These are phyloP conservation scores for Microcebus jonahi DNA, from an alignment of 2,113 vertebrate genomes.

Conservation along the genomic window DNA sequence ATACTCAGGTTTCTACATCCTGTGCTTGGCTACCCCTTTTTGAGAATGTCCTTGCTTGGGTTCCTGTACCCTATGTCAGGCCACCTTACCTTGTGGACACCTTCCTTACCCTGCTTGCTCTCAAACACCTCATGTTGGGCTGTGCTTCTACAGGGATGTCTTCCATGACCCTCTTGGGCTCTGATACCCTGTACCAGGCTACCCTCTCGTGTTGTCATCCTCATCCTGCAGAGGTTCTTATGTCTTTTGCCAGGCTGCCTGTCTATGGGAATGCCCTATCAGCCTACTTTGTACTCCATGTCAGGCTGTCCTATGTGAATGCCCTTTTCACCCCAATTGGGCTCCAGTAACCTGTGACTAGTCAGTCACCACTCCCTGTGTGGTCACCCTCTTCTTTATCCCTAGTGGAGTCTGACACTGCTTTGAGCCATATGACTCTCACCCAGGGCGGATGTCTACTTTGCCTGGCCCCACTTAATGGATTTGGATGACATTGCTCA, in stretches of 20 bases:
- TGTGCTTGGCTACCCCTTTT: not conserved
- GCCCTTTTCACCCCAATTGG: not conserved
- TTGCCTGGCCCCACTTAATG: not conserved
- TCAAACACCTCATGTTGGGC: not conserved
- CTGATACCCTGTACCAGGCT: not conserved
- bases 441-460: not conserved
- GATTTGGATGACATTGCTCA: not conserved
- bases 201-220: not conserved
- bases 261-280: not conserved
- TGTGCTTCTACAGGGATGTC: not conserved
- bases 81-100: not conserved
- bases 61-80: not conserved
- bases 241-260: not conserved
- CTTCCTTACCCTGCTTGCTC: not conserved
- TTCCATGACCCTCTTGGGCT: not conserved
- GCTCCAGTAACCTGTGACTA: not conserved
- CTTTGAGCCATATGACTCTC: not conserved
- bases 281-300: not conserved
- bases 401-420: not conserved
- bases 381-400: not conserved
- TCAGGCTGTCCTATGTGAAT: not conserved
- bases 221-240: not conserved
- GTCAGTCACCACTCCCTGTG: not conserved
- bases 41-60: not conserved
- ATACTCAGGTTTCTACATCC: not conserved